A percentile compares a stretch with the other conserved stretches of the same genome.
phyloP scores from a whole-genome alignment of 2,113 vertebrate genomes.

The Strix aluco region DNA sequence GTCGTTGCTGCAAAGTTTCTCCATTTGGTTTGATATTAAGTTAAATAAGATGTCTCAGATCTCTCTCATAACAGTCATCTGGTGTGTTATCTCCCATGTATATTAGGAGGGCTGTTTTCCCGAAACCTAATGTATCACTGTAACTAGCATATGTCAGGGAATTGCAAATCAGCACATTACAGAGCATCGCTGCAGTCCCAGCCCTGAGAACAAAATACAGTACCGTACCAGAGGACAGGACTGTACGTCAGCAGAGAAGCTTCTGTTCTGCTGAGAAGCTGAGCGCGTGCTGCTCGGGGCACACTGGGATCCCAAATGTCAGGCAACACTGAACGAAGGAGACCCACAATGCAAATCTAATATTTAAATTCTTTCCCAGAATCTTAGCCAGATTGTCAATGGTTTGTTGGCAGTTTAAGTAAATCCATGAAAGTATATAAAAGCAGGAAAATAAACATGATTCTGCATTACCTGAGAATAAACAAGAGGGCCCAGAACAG shows the following conservation, averaged over 20 bases:
- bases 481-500: not conserved
- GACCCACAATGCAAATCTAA: not conserved
- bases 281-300: not conserved
- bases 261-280: not conserved
- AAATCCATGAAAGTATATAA: not conserved
- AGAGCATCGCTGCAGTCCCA: not conserved
- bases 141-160: constrained; percentile 40
- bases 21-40: constrained; percentile 20
- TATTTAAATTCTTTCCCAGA: not conserved
- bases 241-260: not conserved
- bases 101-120: constrained; percentile 32
- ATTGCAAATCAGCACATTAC: constrained; percentile 47
- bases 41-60: constrained; percentile 48
- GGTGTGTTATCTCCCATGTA: constrained; percentile 32
- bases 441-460: not conserved
- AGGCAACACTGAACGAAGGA: not conserved
- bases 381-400: not conserved
- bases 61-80: constrained; percentile 34
- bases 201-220: not conserved
- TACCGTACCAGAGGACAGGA: not conserved
- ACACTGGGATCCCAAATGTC: not conserved
- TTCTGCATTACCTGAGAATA: not conserved
- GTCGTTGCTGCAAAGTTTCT: not conserved
- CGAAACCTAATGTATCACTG: not conserved
- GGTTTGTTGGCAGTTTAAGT: not conserved